Percentiles rank a stretch among this genome's conserved stretches.
Evolutionary conservation across 2,113 vertebrate genomes (phyloP).

Genomic region (Piprites chloris): DNA sequence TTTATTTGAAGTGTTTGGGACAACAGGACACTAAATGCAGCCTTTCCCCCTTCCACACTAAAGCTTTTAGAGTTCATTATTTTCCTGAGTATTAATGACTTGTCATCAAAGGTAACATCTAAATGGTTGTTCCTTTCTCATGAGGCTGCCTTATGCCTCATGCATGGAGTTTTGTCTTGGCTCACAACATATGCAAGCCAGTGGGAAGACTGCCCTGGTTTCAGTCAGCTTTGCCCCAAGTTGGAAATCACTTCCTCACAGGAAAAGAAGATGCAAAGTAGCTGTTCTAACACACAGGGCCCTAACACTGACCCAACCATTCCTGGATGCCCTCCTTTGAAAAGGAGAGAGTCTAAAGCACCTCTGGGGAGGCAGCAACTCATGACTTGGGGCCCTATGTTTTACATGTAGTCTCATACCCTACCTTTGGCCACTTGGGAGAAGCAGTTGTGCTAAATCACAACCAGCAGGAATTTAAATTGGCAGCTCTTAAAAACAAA

Average conservation of each 20-base stretch:
- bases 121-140: background rate
- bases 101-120: background rate
- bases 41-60: background rate
- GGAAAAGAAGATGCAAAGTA: background rate
- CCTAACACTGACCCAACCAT: accelerated
- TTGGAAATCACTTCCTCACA: background rate
- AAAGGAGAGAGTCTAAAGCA: background rate
- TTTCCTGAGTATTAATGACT: background rate
- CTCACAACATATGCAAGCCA: background rate
- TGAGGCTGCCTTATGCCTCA: background rate
- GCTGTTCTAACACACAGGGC: background rate
- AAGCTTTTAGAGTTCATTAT: background rate
- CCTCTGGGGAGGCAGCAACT: background rate
- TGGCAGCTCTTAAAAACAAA: background rate
- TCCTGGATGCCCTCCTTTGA: background rate
- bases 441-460: background rate
- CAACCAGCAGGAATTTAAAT: background rate
- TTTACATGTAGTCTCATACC: background rate
- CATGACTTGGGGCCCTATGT: background rate
- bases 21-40: background rate
- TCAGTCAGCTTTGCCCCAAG: background rate
- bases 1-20: background rate
- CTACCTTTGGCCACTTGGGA: background rate
- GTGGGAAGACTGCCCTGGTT: background rate
- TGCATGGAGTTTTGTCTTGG: background rate